Conservation (phyloP, 2,113 vertebrate species). For the Laticauda laticaudata region DNA sequence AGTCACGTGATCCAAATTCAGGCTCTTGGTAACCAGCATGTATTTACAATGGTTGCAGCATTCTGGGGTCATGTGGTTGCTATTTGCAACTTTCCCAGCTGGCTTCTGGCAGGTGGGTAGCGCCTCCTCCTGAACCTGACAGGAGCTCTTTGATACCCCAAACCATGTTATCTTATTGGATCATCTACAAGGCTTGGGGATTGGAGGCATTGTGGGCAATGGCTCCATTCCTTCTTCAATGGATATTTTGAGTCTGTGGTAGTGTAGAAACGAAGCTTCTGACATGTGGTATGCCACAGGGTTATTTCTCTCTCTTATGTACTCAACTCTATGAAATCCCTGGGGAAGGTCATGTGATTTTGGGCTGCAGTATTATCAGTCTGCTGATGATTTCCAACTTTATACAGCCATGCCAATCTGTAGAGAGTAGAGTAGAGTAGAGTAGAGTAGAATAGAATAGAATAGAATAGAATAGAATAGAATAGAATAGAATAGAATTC, state of each 20-base stretch:
- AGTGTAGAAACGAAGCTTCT: not conserved
- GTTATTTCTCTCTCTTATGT: not conserved
- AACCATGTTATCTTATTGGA: not conserved
- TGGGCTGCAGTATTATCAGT: not conserved
- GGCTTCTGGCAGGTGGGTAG: not conserved
- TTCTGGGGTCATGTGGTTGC: not conserved
- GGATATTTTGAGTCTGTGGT: not conserved
- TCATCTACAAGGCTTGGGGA: not conserved
- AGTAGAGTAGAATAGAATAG: no score
- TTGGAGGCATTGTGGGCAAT: not conserved
- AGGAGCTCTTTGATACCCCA: not conserved
- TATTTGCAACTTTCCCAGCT: not conserved
- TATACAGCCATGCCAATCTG: not conserved
- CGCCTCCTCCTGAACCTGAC: not conserved
- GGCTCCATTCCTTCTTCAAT: not conserved
- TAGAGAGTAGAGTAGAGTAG: not conserved
- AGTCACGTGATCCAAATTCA: not conserved
- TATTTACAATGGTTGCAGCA: not conserved
- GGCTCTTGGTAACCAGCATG: not conserved
- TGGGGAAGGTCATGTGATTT: not conserved
- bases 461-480: no score
- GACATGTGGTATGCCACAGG: not conserved
- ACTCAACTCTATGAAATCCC: not conserved
- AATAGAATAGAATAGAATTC: no score
- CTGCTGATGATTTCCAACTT: not conserved